Percentiles rank a stretch among this genome's conserved stretches.
Conservation (phyloP, 2,888 invertebrate genomes). For the Gastrophysa polygoni region DNA sequence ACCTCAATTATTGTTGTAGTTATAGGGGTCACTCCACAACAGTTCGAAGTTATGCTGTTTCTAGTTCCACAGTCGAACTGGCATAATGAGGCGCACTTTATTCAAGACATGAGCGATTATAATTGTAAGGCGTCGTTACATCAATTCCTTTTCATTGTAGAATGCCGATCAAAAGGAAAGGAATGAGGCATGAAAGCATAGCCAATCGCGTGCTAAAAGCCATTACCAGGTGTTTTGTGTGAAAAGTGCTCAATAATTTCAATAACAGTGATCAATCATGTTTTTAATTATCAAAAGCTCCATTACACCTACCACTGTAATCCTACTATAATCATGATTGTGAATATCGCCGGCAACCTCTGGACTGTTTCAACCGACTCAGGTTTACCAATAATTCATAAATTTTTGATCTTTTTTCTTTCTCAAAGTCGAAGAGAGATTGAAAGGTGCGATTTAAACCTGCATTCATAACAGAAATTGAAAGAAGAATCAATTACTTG, state of each 20-base stretch:
- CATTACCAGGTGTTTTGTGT: slow-evolving; percentile 45
- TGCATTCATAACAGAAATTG: too few relatives aligned
- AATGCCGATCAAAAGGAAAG: slow-evolving; percentile 19
- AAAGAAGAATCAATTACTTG: too few relatives aligned
- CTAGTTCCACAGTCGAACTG: neutral
- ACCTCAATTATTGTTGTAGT: too few relatives aligned
- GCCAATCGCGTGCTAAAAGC: slow-evolving; percentile 45
- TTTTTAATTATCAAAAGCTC: slow-evolving; percentile 31
- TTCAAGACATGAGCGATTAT: slow-evolving; percentile 6
- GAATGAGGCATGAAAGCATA: slow-evolving; percentile 17
- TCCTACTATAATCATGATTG: too few relatives aligned
- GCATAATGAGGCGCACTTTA: slow-evolving; percentile 4
- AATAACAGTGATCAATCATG: slow-evolving; percentile 43
- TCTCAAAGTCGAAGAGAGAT: too few relatives aligned
- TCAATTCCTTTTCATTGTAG: slow-evolving; percentile 18
- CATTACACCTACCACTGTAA: slow-evolving; percentile 21
- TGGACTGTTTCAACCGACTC: too few relatives aligned
- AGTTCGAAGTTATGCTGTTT: too few relatives aligned
- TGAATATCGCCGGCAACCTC: neutral
- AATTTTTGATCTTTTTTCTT: too few relatives aligned
- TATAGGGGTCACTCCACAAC: too few relatives aligned
- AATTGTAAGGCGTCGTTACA: slow-evolving; percentile 1
- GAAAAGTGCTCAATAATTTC: slow-evolving; percentile 50
- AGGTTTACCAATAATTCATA: too few relatives aligned
- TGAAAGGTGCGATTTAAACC: too few relatives aligned